Conservation (phyloP, 2,113 vertebrate genomes). For the Gasterosteus aculeatus region DNA sequence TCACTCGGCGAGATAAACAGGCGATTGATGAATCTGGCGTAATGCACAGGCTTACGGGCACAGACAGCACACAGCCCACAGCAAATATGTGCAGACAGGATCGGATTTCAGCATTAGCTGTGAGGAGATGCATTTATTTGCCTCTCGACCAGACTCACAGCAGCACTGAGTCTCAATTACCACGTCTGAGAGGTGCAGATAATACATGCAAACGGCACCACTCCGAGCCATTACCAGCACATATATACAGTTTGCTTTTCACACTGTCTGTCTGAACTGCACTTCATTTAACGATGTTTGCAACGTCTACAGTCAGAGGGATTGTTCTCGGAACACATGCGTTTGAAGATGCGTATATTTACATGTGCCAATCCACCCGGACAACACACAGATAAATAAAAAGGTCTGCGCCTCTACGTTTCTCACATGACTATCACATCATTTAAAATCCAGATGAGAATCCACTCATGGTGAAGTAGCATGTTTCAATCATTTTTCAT, state of each 20-base stretch:
- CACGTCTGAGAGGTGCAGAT: conserved; percentile 76
- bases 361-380: neutral
- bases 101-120: conserved; percentile 77
- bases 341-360: neutral
- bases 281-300: conserved; percentile 57
- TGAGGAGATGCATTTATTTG: conserved; percentile 78
- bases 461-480: neutral
- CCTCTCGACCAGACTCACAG: conserved; percentile 74
- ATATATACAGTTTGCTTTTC: conserved; percentile 70
- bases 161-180: conserved; percentile 77
- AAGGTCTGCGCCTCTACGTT: neutral
- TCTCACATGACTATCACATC: conserved; percentile 7
- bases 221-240: conserved; percentile 74
- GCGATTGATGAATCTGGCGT: conserved; percentile 79
- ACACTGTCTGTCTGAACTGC: conserved; percentile 63
- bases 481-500: conserved; percentile 23
- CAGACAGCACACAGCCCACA: conserved; percentile 72
- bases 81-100: conserved; percentile 81
- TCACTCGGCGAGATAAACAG: conserved; percentile 75
- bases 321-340: conserved; percentile 27
- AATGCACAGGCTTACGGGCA: conserved; percentile 78
- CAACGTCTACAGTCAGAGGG: conserved; percentile 42
- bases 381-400: neutral
- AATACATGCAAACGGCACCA: conserved; percentile 80
- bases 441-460: conserved; percentile 19